Conservation (phyloP, 92 coral and sea anemone species). For the Porites divaricata region DNA sequence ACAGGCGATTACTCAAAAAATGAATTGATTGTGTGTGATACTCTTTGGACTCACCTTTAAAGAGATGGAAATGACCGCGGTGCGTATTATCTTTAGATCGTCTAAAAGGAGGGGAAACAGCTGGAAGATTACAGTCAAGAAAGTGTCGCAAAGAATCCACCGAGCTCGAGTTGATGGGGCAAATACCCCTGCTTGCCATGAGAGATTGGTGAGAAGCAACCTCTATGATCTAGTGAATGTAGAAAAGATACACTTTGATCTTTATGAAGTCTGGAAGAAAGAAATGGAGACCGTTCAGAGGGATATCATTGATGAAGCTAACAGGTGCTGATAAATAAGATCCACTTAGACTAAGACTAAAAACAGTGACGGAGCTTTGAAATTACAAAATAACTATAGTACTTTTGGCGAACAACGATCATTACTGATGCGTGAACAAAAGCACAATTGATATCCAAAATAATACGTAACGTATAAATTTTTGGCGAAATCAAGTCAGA, state of each 20-base stretch:
- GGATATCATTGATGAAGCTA: constrained; percentile 5
- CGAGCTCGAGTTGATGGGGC: constrained; percentile 11
- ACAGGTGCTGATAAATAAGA: not conserved
- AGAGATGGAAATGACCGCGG: not conserved
- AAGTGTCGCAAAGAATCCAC: not conserved
- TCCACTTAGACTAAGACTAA: not conserved
- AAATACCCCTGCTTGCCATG: constrained; percentile 13
- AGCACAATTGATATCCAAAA: too few species aligned
- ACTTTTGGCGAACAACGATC: too few species aligned
- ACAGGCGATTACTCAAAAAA: not conserved
- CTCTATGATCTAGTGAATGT: constrained; percentile 24
- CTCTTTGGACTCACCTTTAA: not conserved
- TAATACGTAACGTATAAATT: too few species aligned
- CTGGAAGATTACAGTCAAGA: not conserved
- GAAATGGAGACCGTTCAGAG: constrained; percentile 4
- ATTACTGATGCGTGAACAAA: too few species aligned
- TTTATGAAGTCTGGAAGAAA: constrained; percentile 9
- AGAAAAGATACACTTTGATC: constrained; percentile 4
- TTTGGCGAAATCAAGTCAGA: too few species aligned
- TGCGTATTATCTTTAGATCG: not conserved
- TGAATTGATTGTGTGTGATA: not conserved
- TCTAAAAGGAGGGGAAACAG: not conserved
- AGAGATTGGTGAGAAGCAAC: not conserved
- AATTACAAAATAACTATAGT: too few species aligned
- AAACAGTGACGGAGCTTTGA: too few species aligned